Percentiles rank a stretch among this genome's conserved stretches.
Evolutionary conservation across 2,113 vertebrate genomes (phyloP).

Genomic region (Shinisaurus crocodilurus): DNA sequence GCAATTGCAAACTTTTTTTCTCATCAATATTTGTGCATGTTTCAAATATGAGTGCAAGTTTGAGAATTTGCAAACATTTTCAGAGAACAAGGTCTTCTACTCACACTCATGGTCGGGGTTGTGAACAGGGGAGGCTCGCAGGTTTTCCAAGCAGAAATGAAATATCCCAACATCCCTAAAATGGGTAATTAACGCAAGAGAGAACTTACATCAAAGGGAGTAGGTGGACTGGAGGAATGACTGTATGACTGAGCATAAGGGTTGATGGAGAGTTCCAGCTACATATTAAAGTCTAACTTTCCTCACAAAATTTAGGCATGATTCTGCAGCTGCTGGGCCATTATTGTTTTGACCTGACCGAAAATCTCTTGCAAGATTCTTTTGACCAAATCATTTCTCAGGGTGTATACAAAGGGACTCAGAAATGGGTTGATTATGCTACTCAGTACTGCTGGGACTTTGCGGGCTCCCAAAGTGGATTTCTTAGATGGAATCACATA

Average conservation of each 20-base stretch:
- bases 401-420: slow-evolving; percentile 58
- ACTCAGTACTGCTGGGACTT: slow-evolving; percentile 32
- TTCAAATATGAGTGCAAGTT: too few species aligned
- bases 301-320: background rate
- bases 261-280: background rate
- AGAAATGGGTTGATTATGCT: slow-evolving; percentile 53
- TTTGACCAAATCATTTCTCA: slow-evolving; percentile 56
- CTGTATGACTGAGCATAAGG: background rate
- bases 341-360: background rate
- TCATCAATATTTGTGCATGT: too few species aligned
- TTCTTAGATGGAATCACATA: slow-evolving; percentile 46
- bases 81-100: too few species aligned
- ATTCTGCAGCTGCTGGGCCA: background rate
- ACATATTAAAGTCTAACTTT: background rate
- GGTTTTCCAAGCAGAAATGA: too few species aligned
- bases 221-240: background rate
- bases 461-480: slow-evolving; percentile 11
- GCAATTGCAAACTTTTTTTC: too few species aligned
- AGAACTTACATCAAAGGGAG: background rate
- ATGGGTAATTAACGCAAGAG: too few species aligned
- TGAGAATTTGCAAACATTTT: too few species aligned
- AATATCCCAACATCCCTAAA: too few species aligned
- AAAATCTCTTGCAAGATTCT: background rate
- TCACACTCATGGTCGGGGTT: too few species aligned
- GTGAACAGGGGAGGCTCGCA: too few species aligned